Base-by-base conservation (phyloP, 2,113 vertebrate species). In the Pseudorhombus dupliciocellatus region DNA sequence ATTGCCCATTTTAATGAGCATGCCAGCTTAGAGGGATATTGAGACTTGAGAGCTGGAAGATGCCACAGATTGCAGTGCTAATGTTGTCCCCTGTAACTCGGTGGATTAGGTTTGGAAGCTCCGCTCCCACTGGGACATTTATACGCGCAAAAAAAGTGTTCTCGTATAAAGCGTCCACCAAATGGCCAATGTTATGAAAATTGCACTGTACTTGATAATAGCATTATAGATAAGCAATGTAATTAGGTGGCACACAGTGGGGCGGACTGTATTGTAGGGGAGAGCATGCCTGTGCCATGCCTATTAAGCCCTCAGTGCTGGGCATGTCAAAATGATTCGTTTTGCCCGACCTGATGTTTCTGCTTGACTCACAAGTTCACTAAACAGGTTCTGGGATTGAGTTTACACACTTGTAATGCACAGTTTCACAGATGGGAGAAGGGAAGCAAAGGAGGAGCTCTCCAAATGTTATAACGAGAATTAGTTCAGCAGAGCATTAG, bases 161-260 rank as follows among this genome's bases (percentile, higher is more conserved):
- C 51, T 72, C 55, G 62, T 69, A 69, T 52, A 77, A 84, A 60
- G 74, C 50, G 4, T 60, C 60, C 65, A 74, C 67, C 57, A 60
- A 80, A 83, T 69, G 71, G 50, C 59, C 70, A 86, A 79, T 81
- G 61, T 75, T 79, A 81, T 48, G 37, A 73, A 86, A 83, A 83
- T 65, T 54, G 77, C 58, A 53, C 68, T 69, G 50, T 70, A 60
- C 58, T 67, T 89, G 79, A 86, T 86, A 79, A 83, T 71, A 51
- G 85, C 58, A 66, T 79, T 77, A 79, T 25, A 67, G 85, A 85
- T 87, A 81, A 87, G 80, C 72, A 79, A 64, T 69, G 79, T 81
- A 84, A 90, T 89, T 87, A 85, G 75, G 79, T 78, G 72, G 63
- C 80, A 85, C 66, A 81, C 62, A 84, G 66, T 46, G 34, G 65